Percentiles rank a stretch among this genome's conserved stretches.
phyloP scores from a whole-genome alignment of 2,113 vertebrate genomes.

The Microtus ochrogaster region DNA sequence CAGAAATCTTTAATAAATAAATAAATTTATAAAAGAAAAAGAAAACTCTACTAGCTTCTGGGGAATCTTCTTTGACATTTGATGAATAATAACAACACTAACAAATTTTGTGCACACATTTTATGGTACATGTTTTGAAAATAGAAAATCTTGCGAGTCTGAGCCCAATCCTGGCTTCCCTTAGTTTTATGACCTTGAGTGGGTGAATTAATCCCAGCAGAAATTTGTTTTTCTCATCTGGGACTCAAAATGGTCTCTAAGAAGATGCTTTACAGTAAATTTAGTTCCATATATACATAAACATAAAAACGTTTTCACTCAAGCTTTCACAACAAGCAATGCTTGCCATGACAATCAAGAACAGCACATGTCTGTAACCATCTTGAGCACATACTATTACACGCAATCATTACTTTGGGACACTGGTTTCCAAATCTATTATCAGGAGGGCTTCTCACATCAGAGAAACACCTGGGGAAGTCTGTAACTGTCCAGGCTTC shows the following conservation, averaged over 20 bases:
- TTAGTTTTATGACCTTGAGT: neutral
- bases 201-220: neutral
- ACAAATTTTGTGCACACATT: slow-evolving; percentile 10
- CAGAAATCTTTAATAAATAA: too few relatives aligned
- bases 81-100: neutral
- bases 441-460: neutral
- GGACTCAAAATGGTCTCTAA: neutral
- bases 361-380: neutral
- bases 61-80: neutral
- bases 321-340: neutral
- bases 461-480: neutral
- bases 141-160: neutral
- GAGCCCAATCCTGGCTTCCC: neutral
- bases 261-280: slow-evolving; percentile 21
- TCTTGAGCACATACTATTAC: neutral
- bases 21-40: too few relatives aligned
- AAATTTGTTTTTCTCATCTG: slow-evolving; percentile 34
- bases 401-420: neutral
- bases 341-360: neutral
- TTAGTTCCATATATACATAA: neutral
- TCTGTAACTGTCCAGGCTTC: neutral
- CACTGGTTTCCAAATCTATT: neutral
- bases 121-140: slow-evolving; percentile 38
- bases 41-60: slow-evolving; percentile 10
- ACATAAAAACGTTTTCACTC: neutral